Evolutionary conservation across 1,140 invertebrate genomes (phyloP).

Genomic region (Centruroides sculpturatus): DNA sequence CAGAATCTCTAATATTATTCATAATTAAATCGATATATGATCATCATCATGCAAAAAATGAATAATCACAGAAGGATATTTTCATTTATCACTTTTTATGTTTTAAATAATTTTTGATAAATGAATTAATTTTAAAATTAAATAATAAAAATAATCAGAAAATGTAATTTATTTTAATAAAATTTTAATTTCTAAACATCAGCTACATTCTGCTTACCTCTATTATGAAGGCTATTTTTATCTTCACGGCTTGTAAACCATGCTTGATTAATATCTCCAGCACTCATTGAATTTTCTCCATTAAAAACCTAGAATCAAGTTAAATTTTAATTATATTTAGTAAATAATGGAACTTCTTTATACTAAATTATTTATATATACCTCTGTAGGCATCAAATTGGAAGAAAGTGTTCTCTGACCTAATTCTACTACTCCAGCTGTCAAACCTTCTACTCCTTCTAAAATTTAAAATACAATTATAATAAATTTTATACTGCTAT

Average conservation of each 20-base stretch:
- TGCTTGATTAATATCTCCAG: slow-evolving; percentile 22
- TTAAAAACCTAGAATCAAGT: slow-evolving; percentile 4
- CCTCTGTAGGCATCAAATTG: neutral
- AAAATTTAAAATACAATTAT: neutral
- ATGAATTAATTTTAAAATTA: too few species aligned
- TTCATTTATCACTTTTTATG: too few species aligned
- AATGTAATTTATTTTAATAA: too few species aligned
- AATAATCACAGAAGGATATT: too few species aligned
- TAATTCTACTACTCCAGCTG: slow-evolving; percentile 10
- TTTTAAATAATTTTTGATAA: too few species aligned
- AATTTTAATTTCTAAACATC: neutral
- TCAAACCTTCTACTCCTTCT: slow-evolving; percentile 8
- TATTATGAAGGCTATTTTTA: slow-evolving; percentile 28
- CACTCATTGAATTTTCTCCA: slow-evolving; percentile 1
- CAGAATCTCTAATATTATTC: too few species aligned
- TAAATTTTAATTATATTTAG: neutral
- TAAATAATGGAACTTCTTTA: neutral
- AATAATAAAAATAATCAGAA: too few species aligned
- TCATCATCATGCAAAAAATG: too few species aligned
- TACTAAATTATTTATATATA: neutral
- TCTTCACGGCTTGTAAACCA: slow-evolving; percentile 34
- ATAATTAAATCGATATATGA: too few species aligned
- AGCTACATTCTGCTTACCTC: slow-evolving; percentile 21
- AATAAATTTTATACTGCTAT: neutral
- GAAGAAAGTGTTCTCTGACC: slow-evolving; percentile 3